Percentiles rank a stretch among this genome's conserved stretches.
These are phyloP conservation scores for Metacarcinus magister DNA, from an alignment of 2,888 invertebrate genomes.

Conservation along the genomic window DNA sequence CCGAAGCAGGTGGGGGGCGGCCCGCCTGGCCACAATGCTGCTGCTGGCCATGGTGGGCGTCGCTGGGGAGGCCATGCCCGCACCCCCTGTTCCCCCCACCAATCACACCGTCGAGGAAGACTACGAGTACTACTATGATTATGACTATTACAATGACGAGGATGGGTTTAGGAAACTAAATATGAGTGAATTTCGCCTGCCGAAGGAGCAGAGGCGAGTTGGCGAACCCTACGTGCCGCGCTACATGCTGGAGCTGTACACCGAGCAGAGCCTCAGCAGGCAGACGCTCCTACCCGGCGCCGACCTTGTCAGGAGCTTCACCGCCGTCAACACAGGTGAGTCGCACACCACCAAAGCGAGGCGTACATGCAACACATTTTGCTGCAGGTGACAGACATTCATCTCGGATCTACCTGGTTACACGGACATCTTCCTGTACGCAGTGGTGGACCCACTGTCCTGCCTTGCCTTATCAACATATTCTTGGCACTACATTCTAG, in stretches of 20 bases:
- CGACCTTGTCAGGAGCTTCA: conserved; percentile 72
- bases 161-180: conserved; percentile 17
- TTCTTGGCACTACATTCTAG: background rate
- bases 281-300: conserved; percentile 55
- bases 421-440: background rate
- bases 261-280: conserved; percentile 58
- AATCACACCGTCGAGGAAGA: conserved; percentile 55
- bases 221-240: conserved; percentile 68
- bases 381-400: background rate
- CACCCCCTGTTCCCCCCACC: conserved; percentile 34
- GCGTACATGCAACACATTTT: background rate
- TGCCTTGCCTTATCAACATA: background rate
- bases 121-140: conserved; percentile 55
- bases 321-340: conserved; percentile 58
- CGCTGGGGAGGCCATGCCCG: conserved; percentile 59
- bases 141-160: conserved; percentile 65
- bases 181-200: conserved; percentile 72
- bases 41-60: conserved; percentile 74
- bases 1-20: conserved; percentile 54
- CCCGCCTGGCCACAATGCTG: conserved; percentile 73
- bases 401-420: background rate
- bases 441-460: background rate
- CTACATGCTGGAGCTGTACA: conserved; percentile 72
- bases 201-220: conserved; percentile 53
- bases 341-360: background rate